Evolutionary conservation across 2,888 invertebrate genomes (phyloP).

Genomic region (Dicyrtomina minuta): DNA sequence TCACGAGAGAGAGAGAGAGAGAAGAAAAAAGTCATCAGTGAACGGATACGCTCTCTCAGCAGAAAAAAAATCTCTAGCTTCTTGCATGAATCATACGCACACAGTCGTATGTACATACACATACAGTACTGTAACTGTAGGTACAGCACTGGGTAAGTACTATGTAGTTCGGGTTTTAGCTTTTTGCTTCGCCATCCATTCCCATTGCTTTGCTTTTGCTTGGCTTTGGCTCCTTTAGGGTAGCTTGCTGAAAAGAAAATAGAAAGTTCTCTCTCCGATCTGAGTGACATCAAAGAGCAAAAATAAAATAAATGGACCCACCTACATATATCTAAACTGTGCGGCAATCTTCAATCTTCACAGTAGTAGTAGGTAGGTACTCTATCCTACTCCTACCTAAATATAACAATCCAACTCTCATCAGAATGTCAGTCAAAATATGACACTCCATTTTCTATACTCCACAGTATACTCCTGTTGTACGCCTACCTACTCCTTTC

Average conservation of each 20-base stretch:
- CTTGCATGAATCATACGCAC: slow-evolving; percentile 8
- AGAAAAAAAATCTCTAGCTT: not conserved
- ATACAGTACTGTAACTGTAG: not conserved
- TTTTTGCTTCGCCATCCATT: slow-evolving; percentile 1
- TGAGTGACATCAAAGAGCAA: slow-evolving; percentile 41
- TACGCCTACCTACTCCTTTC: too few relatives aligned
- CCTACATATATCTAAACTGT: slow-evolving; percentile 18
- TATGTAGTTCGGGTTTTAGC: not conserved
- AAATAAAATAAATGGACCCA: slow-evolving; percentile 41
- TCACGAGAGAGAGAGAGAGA: slow-evolving; percentile 15
- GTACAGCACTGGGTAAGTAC: not conserved
- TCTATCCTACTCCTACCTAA: too few relatives aligned
- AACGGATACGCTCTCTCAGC: slow-evolving; percentile 20
- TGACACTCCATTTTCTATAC: too few relatives aligned
- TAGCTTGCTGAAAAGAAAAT: slow-evolving; percentile 39
- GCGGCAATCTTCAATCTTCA: too few relatives aligned
- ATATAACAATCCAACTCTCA: slow-evolving; percentile 23
- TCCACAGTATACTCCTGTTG: too few relatives aligned
- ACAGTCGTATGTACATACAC: not conserved
- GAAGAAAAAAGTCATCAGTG: slow-evolving; percentile 15
- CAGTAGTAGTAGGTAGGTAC: too few relatives aligned
- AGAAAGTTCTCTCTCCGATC: slow-evolving; percentile 39
- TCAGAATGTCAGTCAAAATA: too few relatives aligned
- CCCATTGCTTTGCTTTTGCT: slow-evolving; percentile 5
- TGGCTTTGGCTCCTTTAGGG: slow-evolving; percentile 11